These are phyloP conservation scores for Meteorus colon DNA, from an alignment of 2,888 invertebrate species.

Conservation along the genomic window DNA sequence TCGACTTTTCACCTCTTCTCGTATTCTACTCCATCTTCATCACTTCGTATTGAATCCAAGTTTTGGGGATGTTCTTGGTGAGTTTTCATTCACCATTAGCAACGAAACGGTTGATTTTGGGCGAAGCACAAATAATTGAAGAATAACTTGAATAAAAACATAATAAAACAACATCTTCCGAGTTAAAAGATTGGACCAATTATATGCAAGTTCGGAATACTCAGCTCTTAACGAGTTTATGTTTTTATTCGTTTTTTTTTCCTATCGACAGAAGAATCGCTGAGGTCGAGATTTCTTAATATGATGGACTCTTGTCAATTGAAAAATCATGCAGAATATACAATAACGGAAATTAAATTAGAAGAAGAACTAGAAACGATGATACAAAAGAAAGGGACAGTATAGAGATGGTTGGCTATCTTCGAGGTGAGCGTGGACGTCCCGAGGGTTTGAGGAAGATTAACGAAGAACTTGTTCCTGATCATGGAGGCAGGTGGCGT, in stretches of 20 bases:
- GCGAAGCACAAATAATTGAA: no score
- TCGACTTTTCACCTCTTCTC: conserved; percentile 27
- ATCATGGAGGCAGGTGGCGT: conserved; percentile 56
- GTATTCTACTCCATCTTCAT: neutral
- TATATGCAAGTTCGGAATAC: no score
- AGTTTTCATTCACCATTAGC: conserved; percentile 24
- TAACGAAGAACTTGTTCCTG: conserved; percentile 64
- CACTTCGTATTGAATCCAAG: neutral
- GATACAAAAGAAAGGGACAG: conserved; percentile 21
- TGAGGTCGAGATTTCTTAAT: no score
- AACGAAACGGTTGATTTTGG: neutral
- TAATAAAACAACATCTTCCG: no score
- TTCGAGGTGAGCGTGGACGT: conserved; percentile 52
- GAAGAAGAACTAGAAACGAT: conserved; percentile 27
- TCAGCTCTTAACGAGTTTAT: no score
- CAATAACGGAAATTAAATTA: no score
- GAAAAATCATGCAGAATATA: no score
- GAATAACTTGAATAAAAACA: neutral
- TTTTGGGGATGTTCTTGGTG: neutral
- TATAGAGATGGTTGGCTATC: conserved; percentile 52
- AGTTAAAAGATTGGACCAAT: no score
- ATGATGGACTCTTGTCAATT: no score
- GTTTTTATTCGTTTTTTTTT: no score
- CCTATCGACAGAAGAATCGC: no score
- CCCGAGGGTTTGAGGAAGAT: conserved; percentile 59